Base-by-base conservation (phyloP, 2,113 vertebrate genomes). In the Prochilodus magdalenae region DNA sequence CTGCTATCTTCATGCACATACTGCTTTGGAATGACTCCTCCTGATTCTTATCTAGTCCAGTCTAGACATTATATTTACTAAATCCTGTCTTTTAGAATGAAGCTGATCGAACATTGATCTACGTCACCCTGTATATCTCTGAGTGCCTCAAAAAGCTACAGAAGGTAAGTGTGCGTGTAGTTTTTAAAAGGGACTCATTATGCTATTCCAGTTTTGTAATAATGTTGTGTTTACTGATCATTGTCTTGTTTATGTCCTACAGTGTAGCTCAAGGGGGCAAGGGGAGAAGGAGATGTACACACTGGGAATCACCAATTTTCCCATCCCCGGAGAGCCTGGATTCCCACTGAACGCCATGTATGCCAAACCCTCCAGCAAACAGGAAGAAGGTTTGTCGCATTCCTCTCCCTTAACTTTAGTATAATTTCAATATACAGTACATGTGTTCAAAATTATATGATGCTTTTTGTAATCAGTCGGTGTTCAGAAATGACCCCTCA, bases 201-300 rank as follows among this genome's bases (percentile, higher is more conserved):
- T n/a, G n/a, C n/a, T n/a, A n/a, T n/a, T n/a, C n/a, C n/a, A n/a
- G n/a, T n/a, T n/a, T n/a, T n/a, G n/a, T n/a, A n/a, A n/a, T n/a
- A n/a, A n/a, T n/a, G n/a, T 20, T 3, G 20, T 18, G 14, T 55
- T 55, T 22, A 55, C 18, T 55, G 53, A 55, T 55, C 1, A 20
- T 5, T 22, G 53, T 22, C 13, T 75, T 63, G 18, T 83, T 12
- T 51, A 59, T 72, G 44, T 40, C 83, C 90, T 91, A 75, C 89
- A 99, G 98, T 99, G 98, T 86, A 98, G 96, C 89, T 98, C 97
- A 85, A 96, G 93, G 93, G 91, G 95, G 85, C 98, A 99, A 89
- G 98, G 98, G 36, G 98, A 99, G 89, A 99, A 99, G 83, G 98
- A 99, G 86, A 99, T 99, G 98, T 99, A 98, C 90, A 98, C 98